Percentiles rank a stretch among this genome's conserved stretches.
phyloP scores from a whole-genome alignment of 2,888 invertebrate genomes.

The Muschampia plurimacula region DNA sequence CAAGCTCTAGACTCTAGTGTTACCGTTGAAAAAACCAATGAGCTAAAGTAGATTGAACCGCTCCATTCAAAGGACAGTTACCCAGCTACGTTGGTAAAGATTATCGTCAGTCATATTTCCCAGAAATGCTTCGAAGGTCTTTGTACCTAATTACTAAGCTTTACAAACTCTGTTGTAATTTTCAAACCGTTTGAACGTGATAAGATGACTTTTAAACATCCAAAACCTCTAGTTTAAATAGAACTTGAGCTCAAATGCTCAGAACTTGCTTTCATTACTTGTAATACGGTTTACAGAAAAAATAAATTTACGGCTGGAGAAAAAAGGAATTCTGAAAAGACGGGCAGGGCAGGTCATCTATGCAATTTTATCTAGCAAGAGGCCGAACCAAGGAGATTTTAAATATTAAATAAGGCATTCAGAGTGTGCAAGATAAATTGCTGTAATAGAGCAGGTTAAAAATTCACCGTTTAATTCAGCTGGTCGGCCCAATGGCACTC shows the following conservation, averaged over 20 bases:
- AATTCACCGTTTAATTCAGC: conserved; percentile 37
- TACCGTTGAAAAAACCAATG: too few species aligned
- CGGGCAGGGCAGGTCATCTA: conserved; percentile 4
- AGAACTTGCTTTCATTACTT: conserved; percentile 6
- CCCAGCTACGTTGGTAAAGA: background rate
- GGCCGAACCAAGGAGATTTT: background rate
- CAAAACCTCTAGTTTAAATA: background rate
- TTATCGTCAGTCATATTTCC: background rate
- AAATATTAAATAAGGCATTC: conserved; percentile 29
- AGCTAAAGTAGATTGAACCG: too few species aligned
- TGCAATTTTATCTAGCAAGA: conserved; percentile 20
- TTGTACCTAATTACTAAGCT: background rate
- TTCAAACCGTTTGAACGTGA: background rate
- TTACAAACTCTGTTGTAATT: conserved; percentile 5
- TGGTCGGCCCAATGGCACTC: conserved; percentile 28
- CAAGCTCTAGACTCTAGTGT: too few species aligned
- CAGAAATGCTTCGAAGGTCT: background rate
- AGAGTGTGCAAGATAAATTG: conserved; percentile 29
- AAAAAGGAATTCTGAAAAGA: background rate
- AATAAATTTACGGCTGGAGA: background rate
- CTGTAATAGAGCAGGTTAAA: conserved; percentile 33
- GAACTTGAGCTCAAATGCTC: background rate
- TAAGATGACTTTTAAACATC: background rate
- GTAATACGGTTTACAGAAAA: conserved; percentile 7
- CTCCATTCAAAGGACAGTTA: background rate